phyloP scores from a whole-genome alignment of 2,888 invertebrate species.

The Tenthredo mesomela region DNA sequence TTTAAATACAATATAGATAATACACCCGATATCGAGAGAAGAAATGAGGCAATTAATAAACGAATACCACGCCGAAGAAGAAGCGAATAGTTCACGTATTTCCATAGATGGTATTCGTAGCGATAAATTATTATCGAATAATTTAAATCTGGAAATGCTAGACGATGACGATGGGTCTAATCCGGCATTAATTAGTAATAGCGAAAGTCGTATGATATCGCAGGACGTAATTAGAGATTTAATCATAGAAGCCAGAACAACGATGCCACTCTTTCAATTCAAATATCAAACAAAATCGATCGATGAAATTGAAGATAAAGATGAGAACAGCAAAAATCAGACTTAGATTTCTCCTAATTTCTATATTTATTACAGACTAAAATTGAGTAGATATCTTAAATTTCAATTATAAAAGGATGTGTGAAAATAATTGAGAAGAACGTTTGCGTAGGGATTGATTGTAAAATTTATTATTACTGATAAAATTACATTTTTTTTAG shows the following conservation, averaged over 20 bases:
- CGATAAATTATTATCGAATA: neutral
- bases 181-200: neutral
- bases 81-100: constrained; percentile 13
- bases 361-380: neutral
- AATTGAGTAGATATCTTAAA: neutral
- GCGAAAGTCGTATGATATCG: constrained; percentile 13
- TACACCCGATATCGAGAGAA: constrained; percentile 31
- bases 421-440: neutral
- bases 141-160: neutral
- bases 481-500: constrained; percentile 13
- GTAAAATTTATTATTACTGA: constrained; percentile 38
- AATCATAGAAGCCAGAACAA: constrained; percentile 36
- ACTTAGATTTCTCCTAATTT: neutral
- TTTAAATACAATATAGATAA: neutral
- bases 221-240: constrained; percentile 19
- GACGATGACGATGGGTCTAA: neutral
- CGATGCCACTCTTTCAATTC: constrained; percentile 48
- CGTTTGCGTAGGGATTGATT: constrained; percentile 10
- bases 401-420: neutral
- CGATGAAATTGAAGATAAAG: neutral
- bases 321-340: neutral
- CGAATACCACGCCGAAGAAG: constrained; percentile 24
- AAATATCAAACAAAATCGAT: constrained; percentile 4
- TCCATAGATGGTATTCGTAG: neutral
- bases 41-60: constrained; percentile 24